Evolutionary conservation across 2,113 vertebrate genomes (phyloP), one percentile per base, ranked within the genome.

Genomic region (Phycodurus eques): DNA sequence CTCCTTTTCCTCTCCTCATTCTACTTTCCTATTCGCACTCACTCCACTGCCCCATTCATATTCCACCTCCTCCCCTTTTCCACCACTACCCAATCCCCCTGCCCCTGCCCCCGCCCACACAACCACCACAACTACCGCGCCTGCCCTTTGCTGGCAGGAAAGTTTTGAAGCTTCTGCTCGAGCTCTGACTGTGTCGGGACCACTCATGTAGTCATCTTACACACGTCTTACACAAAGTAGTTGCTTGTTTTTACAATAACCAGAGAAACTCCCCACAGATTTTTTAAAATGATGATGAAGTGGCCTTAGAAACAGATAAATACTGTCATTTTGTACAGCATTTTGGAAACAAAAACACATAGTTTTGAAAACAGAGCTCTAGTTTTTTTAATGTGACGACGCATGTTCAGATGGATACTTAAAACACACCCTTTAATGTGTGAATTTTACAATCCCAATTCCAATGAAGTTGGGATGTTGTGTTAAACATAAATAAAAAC

Each of bases 21-120:
- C 75, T 70, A 82, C 79, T 87, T 82, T 84, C 85, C 81, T 71
- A 73, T 87, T 74, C 72, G 72, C 85, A 68, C 85, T 84, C 83
- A 79, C 81, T 88, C 84, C 80, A 78, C 76, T 79, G 80, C 80
- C 77, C 83, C 88, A 87, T 88, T 89, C 86, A 89, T 84, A 79
- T 77, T 83, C 85, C 85, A 78, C 77, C 88, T 62, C 81, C 74
- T 60, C 75, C 77, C 76, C 43, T 17, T 54, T 54, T 51, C n/a
- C 33, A 80, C 86, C 85, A 79, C 70, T 8, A 56, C 20, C 49
- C 53, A 56, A 20, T 42, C 61, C 70, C 27, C 73, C 68, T 47
- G 20, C 73, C 19, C 73, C 71, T 65, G 19, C 72, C 80, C 73
- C 35, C 35, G 4, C 6, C 6, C 35, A 27, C 27, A 27, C 27